Evolutionary conservation across 2,797 vertebrate species (phyloP), one percentile per base, ranked within the genome.

Genomic region (Argya squamiceps): DNA sequence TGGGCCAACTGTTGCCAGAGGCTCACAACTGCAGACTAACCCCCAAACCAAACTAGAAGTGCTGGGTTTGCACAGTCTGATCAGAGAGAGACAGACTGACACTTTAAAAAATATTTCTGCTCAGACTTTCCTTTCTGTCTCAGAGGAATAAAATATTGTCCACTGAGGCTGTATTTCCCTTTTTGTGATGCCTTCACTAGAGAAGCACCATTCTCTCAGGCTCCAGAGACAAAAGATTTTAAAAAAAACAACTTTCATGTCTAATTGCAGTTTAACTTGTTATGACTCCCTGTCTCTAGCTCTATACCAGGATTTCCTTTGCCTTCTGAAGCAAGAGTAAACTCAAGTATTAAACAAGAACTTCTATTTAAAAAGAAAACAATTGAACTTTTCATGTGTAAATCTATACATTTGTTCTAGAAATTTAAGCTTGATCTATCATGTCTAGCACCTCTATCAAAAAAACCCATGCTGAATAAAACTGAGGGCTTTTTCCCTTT

Each of bases 261-360:
- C 80, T 94, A 76, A 94, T 93, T 90, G 79, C 70, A 71, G 77
- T 71, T 86, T 70, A 93, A 58, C 32, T 69, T 93, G 55, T 92
- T 93, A 69, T 41, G 63, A 86, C 43, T 82, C 83, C 34, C 37
- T 52, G 39, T 37, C 64, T 65, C 60, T 79, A 36, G 36, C 75
- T 79, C 29, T 59, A 16, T 58, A 84, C 34, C 76, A 92, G 76
- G 77, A 88, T 89, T 88, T 94, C 90, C 80, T 88, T 55, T 82
- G 69, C 55, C 11, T 91, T 94, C 70, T 89, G 52, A 92, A 88
- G 58, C 26, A 90, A 81, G 18, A 92, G 47, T 49, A 89, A 92
- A 88, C 23, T 73, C 43, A 73, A 88, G 19, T 49, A 76, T 67
- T 93, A 92, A 95, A 93, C 8, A 92, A 76, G 84, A 84, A 0